Base-by-base conservation (phyloP, 2,797 vertebrate genomes). In the Etheostoma perlongum region DNA sequence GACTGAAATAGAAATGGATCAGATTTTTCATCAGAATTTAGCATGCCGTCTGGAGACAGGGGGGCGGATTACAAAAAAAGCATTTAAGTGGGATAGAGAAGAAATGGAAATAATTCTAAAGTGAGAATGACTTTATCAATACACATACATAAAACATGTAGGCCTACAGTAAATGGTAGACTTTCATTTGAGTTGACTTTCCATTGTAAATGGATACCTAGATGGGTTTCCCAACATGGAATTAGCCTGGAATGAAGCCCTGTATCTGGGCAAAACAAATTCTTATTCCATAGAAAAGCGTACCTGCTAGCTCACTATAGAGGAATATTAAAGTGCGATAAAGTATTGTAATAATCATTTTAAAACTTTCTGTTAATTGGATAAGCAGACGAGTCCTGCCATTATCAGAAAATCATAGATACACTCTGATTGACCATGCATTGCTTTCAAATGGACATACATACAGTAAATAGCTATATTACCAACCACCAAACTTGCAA, bases 1-100 rank as follows among this genome's bases (percentile, higher is more conserved):
- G 87, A 90, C 91, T 89, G 86, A 92, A 92, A 93, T 92, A 92
- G 91, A 91, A 91, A 83, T 89, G 87, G 90, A 92, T 93, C 90
- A 57, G 70, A 89, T 91, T 88, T 88, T 91, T 90, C 85, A 84
- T 79, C 86, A 83, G 23, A 84, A 76, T 88, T 88, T 88, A 86
- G 83, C 88, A 60, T 27, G 61, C 0, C 4, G 55, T 83, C 85
- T 60, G 61, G 61, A 82, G 67, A 49, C 68, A 83, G 70, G 65
- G 65, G 36, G 70, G 57, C 3, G 21, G 57, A 77, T 19, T 2
- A 47, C 15, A 58, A 65, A 81, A 76, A 60, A 76, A 48, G 61
- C n/a, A 59, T 66, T 74, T 1, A 51, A 74, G 67, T 55, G 54
- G 66, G 46, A 83, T 49, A 18, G 46, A 72, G 30, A 54, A 80